Evolutionary conservation across 2,888 invertebrate genomes (phyloP).

Genomic region (Folsomia manolachei): DNA sequence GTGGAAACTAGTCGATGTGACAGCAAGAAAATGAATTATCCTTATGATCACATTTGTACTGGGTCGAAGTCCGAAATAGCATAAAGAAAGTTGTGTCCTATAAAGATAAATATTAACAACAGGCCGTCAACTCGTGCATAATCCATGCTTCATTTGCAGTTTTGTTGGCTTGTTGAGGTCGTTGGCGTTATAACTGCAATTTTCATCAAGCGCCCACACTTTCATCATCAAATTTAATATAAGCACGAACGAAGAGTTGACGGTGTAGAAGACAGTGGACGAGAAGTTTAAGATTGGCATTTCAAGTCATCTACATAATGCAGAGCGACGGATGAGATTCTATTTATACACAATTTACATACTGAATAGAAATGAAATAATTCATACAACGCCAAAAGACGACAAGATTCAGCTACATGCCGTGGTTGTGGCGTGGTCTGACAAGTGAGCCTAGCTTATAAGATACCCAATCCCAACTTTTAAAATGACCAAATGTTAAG

Average conservation of each 20-base stretch:
- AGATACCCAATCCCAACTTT: background rate
- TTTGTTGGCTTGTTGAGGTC: background rate
- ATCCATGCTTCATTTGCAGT: no score
- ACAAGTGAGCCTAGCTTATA: background rate
- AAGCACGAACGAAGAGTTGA: background rate
- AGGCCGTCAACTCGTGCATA: background rate
- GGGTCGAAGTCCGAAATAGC: background rate
- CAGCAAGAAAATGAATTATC: no score
- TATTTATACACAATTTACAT: no score
- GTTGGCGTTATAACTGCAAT: no score
- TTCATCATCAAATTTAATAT: background rate
- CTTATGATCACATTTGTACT: background rate
- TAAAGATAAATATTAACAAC: background rate
- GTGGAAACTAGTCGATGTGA: no score
- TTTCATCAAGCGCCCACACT: conserved; percentile 3
- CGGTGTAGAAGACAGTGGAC: no score
- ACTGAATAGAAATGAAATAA: background rate
- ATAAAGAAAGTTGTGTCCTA: background rate
- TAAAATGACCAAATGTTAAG: background rate
- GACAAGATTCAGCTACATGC: no score
- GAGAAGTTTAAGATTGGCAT: background rate
- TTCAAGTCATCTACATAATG: background rate
- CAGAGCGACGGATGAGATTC: background rate
- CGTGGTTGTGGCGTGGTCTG: background rate
- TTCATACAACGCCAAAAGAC: background rate